Evolutionary conservation across 2,113 vertebrate genomes (phyloP).

Genomic region (Archilochus colubris): DNA sequence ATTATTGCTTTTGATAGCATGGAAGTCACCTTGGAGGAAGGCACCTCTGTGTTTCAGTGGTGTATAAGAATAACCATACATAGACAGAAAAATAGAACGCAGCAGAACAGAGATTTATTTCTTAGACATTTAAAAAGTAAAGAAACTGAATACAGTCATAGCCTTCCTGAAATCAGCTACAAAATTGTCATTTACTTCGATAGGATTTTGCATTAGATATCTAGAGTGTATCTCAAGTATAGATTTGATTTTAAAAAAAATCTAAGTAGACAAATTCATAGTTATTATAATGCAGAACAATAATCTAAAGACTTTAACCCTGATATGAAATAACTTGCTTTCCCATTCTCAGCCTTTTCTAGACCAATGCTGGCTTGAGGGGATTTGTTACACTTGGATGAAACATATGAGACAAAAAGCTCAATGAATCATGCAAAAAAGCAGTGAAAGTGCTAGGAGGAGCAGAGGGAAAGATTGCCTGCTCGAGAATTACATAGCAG

Average conservation of each 20-base stretch:
- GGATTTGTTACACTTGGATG: conserved; percentile 49
- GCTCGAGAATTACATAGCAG: background rate
- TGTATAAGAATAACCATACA: background rate
- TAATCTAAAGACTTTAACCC: background rate
- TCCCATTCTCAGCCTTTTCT: conserved; percentile 27
- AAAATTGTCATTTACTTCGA: background rate
- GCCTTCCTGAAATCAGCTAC: background rate
- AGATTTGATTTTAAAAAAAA: background rate
- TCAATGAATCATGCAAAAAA: conserved; percentile 39
- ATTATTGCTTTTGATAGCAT: background rate
- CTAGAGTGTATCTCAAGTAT: background rate
- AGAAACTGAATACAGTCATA: background rate
- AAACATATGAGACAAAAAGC: conserved; percentile 37
- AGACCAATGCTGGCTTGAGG: conserved; percentile 39
- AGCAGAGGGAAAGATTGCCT: background rate
- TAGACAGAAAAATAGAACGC: background rate
- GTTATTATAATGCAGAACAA: background rate
- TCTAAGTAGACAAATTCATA: background rate
- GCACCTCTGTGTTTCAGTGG: background rate
- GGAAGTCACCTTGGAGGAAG: conserved; percentile 1
- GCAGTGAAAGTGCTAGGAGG: conserved; percentile 22
- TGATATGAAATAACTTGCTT: conserved; percentile 30
- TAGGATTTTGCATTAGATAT: background rate
- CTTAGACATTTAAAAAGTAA: background rate
- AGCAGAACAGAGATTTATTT: background rate